Evolutionary conservation across 2,113 vertebrate species (phyloP).

Genomic region (Anguilla rostrata): DNA sequence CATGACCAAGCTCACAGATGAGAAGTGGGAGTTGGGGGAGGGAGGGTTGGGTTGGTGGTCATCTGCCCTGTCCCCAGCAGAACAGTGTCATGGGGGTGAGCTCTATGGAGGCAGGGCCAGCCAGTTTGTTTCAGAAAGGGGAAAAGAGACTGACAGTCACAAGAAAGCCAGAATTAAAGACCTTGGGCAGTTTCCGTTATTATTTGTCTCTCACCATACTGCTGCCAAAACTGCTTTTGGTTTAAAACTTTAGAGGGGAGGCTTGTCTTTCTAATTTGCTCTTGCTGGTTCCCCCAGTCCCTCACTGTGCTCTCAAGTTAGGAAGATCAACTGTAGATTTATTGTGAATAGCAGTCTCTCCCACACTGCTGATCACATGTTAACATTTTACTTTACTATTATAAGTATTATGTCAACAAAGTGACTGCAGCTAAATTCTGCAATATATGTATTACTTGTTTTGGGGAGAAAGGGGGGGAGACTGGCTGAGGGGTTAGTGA

Average conservation of each 20-base stretch:
- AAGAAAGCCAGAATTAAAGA: not conserved
- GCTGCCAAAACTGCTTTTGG: not conserved
- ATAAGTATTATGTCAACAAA: too few species aligned
- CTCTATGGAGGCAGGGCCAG: not conserved
- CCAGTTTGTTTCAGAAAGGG: not conserved
- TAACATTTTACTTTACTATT: too few species aligned
- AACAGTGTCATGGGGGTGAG: not conserved
- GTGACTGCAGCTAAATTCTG: too few species aligned
- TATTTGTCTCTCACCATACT: not conserved
- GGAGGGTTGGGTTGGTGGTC: not conserved
- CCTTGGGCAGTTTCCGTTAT: not conserved
- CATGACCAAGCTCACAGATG: constrained; percentile 23
- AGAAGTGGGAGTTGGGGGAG: not conserved
- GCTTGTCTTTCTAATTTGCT: not conserved
- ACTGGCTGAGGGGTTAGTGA: too few species aligned
- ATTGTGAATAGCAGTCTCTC: not conserved
- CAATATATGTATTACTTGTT: too few species aligned
- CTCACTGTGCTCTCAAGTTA: not conserved
- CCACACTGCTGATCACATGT: not conserved
- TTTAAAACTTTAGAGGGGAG: not conserved
- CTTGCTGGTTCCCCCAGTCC: not conserved
- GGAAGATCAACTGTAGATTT: not conserved
- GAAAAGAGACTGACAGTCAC: not conserved
- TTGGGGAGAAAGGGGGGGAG: too few species aligned
- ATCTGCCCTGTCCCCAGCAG: not conserved